Conservation (phyloP, 2,113 vertebrate species). For the Rhabdornis inornatus region DNA sequence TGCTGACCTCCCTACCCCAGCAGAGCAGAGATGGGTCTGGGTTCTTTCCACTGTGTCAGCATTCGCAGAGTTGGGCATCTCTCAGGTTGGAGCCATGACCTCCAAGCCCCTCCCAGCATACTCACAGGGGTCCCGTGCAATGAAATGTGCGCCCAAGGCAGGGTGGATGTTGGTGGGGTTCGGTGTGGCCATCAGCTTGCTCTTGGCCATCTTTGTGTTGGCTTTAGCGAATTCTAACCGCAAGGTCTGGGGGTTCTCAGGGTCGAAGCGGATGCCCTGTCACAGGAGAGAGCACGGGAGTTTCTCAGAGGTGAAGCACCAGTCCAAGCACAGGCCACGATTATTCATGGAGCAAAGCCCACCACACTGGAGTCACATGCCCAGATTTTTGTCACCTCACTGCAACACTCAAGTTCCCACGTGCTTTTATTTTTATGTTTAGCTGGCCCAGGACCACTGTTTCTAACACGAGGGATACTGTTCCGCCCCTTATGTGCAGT, state of each 20-base stretch:
- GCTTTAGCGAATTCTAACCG: conserved; percentile 99
- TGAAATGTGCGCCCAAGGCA: conserved; percentile 96
- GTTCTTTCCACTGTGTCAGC: neutral
- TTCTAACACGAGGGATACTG: neutral
- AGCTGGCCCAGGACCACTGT: neutral
- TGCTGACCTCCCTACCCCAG: neutral
- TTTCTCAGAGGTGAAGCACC: neutral
- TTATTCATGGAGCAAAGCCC: neutral
- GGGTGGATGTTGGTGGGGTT: conserved; percentile 97
- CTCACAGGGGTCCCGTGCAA: conserved; percentile 99
- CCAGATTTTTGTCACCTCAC: neutral
- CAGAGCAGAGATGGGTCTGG: neutral
- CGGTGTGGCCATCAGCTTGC: conserved; percentile 97
- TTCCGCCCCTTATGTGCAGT: neutral
- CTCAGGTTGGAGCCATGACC: neutral
- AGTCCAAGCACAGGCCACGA: neutral
- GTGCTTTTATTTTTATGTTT: neutral
- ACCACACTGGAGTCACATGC: neutral
- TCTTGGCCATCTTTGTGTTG: conserved; percentile 99
- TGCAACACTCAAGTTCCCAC: neutral
- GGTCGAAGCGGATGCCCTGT: conserved; percentile 97
- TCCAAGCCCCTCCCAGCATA: conserved; percentile 13
- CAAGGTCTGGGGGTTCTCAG: conserved; percentile 97
- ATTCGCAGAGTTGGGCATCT: neutral
- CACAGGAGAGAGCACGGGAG: neutral